phyloP scores from a whole-genome alignment of 2,797 vertebrate species.

The Gambusia yucatana region DNA sequence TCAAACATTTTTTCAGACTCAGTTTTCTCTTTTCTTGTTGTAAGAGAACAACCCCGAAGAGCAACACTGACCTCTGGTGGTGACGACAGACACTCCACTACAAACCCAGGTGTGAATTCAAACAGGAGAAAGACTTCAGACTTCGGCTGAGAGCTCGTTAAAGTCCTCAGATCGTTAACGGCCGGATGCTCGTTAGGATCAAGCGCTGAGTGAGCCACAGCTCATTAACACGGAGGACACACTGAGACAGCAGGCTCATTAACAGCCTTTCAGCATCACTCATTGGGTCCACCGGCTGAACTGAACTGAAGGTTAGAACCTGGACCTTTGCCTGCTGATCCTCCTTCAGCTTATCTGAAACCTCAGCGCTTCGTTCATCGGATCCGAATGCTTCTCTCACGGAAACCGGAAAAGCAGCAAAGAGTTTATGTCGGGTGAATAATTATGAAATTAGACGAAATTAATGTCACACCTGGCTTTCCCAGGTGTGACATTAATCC shows the following conservation, averaged over 20 bases:
- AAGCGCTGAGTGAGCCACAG: slow-evolving; percentile 14
- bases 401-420: not conserved
- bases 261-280: slow-evolving; percentile 15
- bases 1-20: not conserved
- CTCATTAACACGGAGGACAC: slow-evolving; percentile 35
- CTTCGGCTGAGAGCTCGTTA: slow-evolving; percentile 27
- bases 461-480: too few species aligned
- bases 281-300: not conserved
- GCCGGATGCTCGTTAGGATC: slow-evolving; percentile 14
- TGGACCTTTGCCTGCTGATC: slow-evolving; percentile 2
- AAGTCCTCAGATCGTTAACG: slow-evolving; percentile 24
- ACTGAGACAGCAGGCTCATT: slow-evolving; percentile 19
- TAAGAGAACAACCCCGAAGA: not conserved
- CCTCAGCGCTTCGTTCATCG: not conserved
- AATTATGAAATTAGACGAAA: not conserved
- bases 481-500: not conserved
- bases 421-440: not conserved
- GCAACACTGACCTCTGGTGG: slow-evolving; percentile 51
- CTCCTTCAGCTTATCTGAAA: not conserved
- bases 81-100: not conserved
- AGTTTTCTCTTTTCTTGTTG: not conserved
- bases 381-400: too few species aligned
- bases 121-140: not conserved
- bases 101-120: not conserved
- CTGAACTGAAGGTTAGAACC: not conserved